phyloP scores from a whole-genome alignment of 2,888 invertebrate genomes.

The Aspidiotus destructor region DNA sequence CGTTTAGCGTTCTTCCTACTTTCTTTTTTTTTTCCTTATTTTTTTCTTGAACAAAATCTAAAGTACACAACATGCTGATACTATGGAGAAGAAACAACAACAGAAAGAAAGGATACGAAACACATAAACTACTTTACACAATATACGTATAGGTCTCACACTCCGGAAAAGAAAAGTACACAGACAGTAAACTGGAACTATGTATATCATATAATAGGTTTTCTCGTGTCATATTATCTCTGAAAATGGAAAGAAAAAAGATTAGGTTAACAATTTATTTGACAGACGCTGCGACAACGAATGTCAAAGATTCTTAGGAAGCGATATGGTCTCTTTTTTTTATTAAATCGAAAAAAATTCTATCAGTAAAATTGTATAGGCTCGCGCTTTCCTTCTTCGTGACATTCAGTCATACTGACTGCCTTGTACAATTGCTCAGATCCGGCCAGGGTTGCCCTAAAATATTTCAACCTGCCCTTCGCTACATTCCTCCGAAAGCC shows the following conservation, averaged over 20 bases:
- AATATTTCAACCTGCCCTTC: too few relatives aligned
- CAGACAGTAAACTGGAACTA: neutral
- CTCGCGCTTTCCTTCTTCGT: too few relatives aligned
- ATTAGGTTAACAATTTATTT: conserved; percentile 16
- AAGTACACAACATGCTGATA: neutral
- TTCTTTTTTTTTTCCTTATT: conserved; percentile 2
- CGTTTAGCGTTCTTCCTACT: conserved; percentile 3
- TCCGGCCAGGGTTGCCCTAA: too few relatives aligned
- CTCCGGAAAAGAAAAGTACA: neutral
- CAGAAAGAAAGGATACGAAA: neutral
- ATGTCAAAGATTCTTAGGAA: too few relatives aligned
- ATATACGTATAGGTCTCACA: neutral
- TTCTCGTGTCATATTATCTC: conserved; percentile 11
- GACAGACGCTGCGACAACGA: too few relatives aligned
- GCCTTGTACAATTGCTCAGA: too few relatives aligned
- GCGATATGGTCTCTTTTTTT: too few relatives aligned
- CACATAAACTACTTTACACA: neutral
- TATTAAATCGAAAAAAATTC: too few relatives aligned
- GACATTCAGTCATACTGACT: too few relatives aligned
- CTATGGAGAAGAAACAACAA: conserved; percentile 7
- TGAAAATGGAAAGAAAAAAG: conserved; percentile 21
- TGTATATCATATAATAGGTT: neutral
- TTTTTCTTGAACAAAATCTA: neutral
- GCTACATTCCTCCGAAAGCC: too few relatives aligned
- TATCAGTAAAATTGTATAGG: too few relatives aligned